Conservation (phyloP, 2,113 vertebrate genomes). For the Chaetops frenatus region DNA sequence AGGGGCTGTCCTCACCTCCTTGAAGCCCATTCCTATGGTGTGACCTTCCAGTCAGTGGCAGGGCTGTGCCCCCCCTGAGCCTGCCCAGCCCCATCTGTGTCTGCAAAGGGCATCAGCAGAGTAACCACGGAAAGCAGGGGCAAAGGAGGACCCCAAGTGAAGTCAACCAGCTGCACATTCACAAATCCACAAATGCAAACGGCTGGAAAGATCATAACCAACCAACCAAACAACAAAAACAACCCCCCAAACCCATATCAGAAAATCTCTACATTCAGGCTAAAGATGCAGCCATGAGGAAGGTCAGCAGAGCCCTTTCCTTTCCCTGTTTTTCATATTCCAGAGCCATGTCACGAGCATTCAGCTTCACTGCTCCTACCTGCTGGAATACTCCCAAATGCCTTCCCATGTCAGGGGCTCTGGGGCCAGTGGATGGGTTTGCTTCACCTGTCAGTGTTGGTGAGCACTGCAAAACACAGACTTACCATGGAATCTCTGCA, state of each 20-base stretch:
- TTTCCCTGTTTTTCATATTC: background rate
- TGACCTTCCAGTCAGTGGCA: background rate
- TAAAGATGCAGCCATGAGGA: background rate
- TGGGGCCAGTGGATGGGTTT: background rate
- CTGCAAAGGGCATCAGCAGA: background rate
- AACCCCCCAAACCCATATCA: background rate
- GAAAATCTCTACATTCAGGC: background rate
- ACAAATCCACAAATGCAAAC: background rate
- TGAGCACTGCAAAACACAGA: background rate
- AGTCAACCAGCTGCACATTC: background rate
- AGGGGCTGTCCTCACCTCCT: background rate
- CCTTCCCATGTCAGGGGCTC: background rate
- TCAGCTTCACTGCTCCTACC: background rate
- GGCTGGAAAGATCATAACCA: background rate
- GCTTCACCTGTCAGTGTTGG: constrained; percentile 17
- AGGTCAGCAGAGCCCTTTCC: background rate
- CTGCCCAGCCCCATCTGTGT: background rate
- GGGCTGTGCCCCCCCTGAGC: background rate
- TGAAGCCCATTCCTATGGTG: background rate
- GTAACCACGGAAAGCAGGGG: background rate
- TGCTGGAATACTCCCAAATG: background rate
- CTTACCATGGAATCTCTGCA: background rate
- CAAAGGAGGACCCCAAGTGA: accelerated
- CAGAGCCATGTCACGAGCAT: background rate
- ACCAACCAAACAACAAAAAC: background rate